Base-by-base conservation (phyloP, 2,797 vertebrate genomes). In the Echeneis naucrates region DNA sequence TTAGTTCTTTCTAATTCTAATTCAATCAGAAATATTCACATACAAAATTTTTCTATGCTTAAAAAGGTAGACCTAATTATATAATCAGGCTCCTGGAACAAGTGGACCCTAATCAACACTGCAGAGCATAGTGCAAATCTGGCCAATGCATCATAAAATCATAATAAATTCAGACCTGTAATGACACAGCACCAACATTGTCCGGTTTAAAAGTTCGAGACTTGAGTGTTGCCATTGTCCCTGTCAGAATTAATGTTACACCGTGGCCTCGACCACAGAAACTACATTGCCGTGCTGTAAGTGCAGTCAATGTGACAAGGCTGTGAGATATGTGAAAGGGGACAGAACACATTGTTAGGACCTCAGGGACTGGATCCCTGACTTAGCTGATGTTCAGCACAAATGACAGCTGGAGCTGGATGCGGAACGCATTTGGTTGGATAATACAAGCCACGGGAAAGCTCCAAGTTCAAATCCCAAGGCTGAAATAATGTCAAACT, bases 331-430 rank as follows among this genome's bases (percentile, higher is more conserved):
- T 57, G 72, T 61, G 56, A 75, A 66, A 17, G 48, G 48, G 74
- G 62, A 54, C 54, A 57, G 51, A 65, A 48, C 58, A 60, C 75
- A 68, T 16, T 37, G 70, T 68, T 30, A 79, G 33, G 37, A 83
- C 79, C 84, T 78, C 10, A 5, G 80, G 80, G 75, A 81, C 73
- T 45, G 54, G 76, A 79, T 71, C 67, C 33, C 32, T 48, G 26
- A 54, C 72, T 66, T 58, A 56, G 73, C 74, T 72, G 81, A 89
- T 0, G 1, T 53, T 86, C 51, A 91, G 60, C 74, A 24, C 45
- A 26, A 53, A 53, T 78, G 88, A 92, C 88, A 88, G 33, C 68
- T 66, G 40, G 84, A 80, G 81, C 84, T 73, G 61, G 78, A 81
- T 68, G 72, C 82, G 76, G 85, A 82, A 77, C 32, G 19, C 78